Conservation (phyloP, 2,113 vertebrate genomes). For the Hystrix cristata region DNA sequence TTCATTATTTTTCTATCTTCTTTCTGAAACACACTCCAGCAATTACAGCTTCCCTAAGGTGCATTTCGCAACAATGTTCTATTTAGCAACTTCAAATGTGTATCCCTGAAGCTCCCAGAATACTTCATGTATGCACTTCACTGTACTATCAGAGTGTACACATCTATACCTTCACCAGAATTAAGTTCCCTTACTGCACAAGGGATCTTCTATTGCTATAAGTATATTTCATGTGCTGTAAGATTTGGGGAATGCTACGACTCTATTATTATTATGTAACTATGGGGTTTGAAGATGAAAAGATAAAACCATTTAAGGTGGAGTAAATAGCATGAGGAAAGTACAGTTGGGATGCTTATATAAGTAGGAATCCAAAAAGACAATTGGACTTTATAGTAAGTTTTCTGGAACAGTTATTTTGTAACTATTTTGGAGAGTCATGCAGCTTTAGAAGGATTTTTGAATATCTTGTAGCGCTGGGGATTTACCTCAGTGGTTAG, state of each 20-base stretch:
- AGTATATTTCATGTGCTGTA: not conserved
- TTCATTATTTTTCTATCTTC: not conserved
- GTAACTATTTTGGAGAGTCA: not conserved
- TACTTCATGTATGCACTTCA: not conserved
- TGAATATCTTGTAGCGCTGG: not conserved
- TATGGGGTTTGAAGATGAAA: not conserved
- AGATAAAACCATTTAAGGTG: not conserved
- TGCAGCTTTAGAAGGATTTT: not conserved
- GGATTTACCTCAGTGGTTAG: too few relatives aligned
- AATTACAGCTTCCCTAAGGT: not conserved
- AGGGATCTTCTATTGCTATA: not conserved
- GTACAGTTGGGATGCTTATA: not conserved
- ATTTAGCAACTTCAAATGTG: not conserved
- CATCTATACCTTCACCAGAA: not conserved
- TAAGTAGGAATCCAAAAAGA: not conserved
- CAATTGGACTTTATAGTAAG: not conserved
- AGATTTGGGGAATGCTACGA: not conserved
- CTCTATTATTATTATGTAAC: not conserved
- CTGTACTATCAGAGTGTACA: not conserved
- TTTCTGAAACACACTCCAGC: not conserved
- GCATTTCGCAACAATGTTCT: not conserved
- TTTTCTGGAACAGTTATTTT: slow-evolving; percentile 14
- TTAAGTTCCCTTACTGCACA: not conserved
- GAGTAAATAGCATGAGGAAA: slow-evolving; percentile 37
- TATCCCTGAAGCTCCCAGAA: not conserved